Evolutionary conservation across 92 coral and sea anemone species (phyloP), one percentile per base, ranked within the genome.

Genomic region (Scolanthus callimorphus): DNA sequence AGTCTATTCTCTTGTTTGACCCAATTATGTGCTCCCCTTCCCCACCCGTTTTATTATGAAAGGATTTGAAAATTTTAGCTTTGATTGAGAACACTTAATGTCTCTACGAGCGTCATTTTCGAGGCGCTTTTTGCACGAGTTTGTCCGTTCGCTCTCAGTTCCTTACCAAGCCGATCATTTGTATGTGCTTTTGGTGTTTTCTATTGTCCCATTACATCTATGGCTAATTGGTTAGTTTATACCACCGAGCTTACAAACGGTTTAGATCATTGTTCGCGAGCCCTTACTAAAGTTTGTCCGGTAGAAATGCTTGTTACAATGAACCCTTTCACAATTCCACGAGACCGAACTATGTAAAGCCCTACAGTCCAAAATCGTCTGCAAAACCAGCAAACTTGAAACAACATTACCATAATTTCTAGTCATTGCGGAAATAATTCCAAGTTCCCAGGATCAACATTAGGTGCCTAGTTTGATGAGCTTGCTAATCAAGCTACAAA

Each of bases 381-480:
- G 15, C n/a, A n/a, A n/a, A n/a, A n/a, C n/a, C n/a, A n/a, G n/a
- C n/a, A n/a, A n/a, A n/a, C n/a, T n/a, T n/a, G 11, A 23, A 66
- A 54, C 29, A 19, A 54, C 15, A 66, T 66, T 66, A 66, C 13
- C 73, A 66, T 66, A 66, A 51, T 66, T 66, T 66, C 73, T 66
- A 57, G 73, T 27, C 73, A 54, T 51, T 51, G 54, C 51, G 20
- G 11, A 31, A 27, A 59, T 11, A 45, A 25, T 31, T 4, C n/a
- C 49, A 29, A 62, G 53, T 39, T 22, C 25, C 73, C 29, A 25
- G 20, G 21, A 20, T 11, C 51, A 29, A 47, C 30, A 51, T 51
- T n/a, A n/a, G n/a, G n/a, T n/a, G n/a, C n/a, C n/a, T n/a, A n/a
- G n/a, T n/a, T 34, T 34, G 15, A 34, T 34, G 6, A 34, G 6